Conservation (phyloP, 2,113 vertebrate species). For the pig (Sus scrofa) region DNA sequence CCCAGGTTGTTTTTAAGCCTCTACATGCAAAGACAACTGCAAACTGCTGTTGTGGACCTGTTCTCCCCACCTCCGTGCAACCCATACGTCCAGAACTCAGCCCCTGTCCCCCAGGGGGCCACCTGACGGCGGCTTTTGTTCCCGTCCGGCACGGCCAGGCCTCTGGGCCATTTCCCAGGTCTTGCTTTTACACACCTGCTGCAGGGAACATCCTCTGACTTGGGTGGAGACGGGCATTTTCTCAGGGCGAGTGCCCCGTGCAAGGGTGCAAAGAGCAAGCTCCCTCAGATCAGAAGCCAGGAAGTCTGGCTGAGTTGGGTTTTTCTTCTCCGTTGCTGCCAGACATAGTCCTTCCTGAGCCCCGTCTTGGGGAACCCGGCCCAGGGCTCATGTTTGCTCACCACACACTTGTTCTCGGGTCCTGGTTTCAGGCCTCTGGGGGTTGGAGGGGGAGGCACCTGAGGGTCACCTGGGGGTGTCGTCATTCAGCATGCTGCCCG, state of each 20-base stretch:
- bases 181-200: background rate
- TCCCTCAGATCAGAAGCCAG: background rate
- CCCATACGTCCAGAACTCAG: accelerated
- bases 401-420: too few relatives aligned
- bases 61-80: background rate
- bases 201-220: background rate
- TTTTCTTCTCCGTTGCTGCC: background rate
- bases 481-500: background rate
- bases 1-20: background rate
- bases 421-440: background rate
- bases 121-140: background rate
- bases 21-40: too few relatives aligned
- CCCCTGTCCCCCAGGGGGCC: background rate
- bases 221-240: background rate
- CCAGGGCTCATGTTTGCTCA: background rate
- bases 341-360: background rate
- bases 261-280: background rate
- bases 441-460: background rate
- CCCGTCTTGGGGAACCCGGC: background rate
- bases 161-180: background rate
- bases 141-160: too few relatives aligned
- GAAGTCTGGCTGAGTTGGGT: background rate
- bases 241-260: background rate
- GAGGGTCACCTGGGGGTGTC: too few relatives aligned
- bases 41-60: background rate